Percentiles rank a stretch among this genome's conserved stretches.
These are phyloP conservation scores for Oophaga sylvatica DNA, from an alignment of 2,797 vertebrate species.

Conservation along the genomic window DNA sequence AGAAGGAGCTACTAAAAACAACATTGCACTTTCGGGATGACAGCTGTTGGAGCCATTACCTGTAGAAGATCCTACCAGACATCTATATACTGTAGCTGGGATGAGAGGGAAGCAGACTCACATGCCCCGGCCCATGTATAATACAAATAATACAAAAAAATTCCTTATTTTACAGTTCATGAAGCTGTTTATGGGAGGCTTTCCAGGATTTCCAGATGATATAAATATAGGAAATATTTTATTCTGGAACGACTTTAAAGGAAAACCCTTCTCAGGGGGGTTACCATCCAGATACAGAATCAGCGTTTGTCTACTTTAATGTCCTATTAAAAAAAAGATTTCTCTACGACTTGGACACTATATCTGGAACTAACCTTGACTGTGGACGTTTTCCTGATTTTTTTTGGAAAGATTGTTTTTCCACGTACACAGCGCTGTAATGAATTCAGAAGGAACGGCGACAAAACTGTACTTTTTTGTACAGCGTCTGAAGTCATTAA, in stretches of 20 bases:
- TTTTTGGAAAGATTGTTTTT: slow-evolving; percentile 42
- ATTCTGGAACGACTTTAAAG: slow-evolving; percentile 20
- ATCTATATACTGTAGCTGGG: background rate
- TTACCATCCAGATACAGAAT: slow-evolving; percentile 31
- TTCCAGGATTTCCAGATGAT: slow-evolving; percentile 11
- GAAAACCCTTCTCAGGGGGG: slow-evolving; percentile 15
- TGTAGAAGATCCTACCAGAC: slow-evolving; percentile 5
- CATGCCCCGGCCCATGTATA: background rate
- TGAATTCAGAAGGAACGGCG: slow-evolving; percentile 38
- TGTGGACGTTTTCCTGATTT: slow-evolving; percentile 6
- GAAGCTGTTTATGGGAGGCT: background rate
- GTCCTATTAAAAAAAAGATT: slow-evolving; percentile 22
- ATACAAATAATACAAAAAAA: background rate
- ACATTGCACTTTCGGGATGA: background rate
- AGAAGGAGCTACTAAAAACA: background rate
- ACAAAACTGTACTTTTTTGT: background rate
- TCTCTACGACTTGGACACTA: slow-evolving; percentile 2
- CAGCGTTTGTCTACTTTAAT: slow-evolving; percentile 39
- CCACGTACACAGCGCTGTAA: slow-evolving; percentile 31
- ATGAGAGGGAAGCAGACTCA: background rate
- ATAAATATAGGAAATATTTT: slow-evolving; percentile 4
- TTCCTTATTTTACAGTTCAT: slow-evolving; percentile 3
- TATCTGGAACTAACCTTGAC: slow-evolving; percentile 23
- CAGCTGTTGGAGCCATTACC: slow-evolving; percentile 15
- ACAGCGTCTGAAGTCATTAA: slow-evolving; percentile 19